These are phyloP conservation scores for Podarcis lilfordi DNA, from an alignment of 2,797 vertebrate genomes.

Conservation along the genomic window DNA sequence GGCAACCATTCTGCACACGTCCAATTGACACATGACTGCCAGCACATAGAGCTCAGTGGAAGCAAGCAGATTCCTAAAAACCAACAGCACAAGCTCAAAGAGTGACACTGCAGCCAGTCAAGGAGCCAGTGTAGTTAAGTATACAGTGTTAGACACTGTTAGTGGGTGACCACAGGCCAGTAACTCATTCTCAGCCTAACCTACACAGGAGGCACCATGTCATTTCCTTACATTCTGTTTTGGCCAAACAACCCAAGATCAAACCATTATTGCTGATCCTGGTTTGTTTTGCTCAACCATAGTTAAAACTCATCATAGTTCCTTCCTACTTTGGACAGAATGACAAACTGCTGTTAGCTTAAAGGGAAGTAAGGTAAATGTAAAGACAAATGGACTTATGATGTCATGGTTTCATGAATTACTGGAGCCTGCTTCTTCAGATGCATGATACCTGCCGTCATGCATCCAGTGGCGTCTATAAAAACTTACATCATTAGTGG, in stretches of 20 bases:
- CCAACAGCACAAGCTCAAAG: neutral
- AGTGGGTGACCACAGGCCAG: too few relatives aligned
- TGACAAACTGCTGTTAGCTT: neutral
- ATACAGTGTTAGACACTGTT: too few relatives aligned
- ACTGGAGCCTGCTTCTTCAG: too few relatives aligned
- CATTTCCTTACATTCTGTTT: neutral
- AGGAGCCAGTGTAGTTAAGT: neutral
- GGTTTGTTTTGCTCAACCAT: neutral
- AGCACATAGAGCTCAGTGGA: neutral
- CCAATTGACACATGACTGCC: too few relatives aligned
- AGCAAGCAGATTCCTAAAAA: neutral
- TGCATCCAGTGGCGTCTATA: too few relatives aligned
- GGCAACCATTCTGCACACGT: too few relatives aligned
- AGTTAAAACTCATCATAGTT: neutral
- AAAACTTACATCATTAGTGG: too few relatives aligned
- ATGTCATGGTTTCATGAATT: too few relatives aligned
- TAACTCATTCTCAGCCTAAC: too few relatives aligned
- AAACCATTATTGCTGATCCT: neutral
- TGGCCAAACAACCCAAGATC: neutral
- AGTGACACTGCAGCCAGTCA: neutral
- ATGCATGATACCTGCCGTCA: too few relatives aligned
- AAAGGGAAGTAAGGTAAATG: neutral
- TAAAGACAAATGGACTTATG: neutral
- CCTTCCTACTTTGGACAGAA: neutral
- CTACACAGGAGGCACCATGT: too few relatives aligned